Evolutionary conservation across 2,888 invertebrate genomes (phyloP), one percentile per base, ranked within the genome.

Genomic region (Mamestra brassicae): DNA sequence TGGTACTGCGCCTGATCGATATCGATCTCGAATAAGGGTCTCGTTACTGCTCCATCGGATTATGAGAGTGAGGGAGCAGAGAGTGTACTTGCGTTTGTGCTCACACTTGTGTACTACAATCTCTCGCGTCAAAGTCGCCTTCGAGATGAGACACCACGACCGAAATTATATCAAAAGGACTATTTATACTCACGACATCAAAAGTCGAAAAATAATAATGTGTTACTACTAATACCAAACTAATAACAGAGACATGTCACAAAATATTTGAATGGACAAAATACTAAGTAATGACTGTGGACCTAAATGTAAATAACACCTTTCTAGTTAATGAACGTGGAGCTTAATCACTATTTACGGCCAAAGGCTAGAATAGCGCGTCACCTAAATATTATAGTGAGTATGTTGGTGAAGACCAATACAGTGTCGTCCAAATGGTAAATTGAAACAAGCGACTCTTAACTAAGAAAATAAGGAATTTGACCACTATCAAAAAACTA

Each of bases 271-370:
- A 50, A 50, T 61, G 38, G 45, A 68, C 75, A 34, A 50, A 26
- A 60, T n/a, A 36, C 13, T 45, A 11, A 50, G 42, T 70, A 61
- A 67, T 69, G 15, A 64, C 36, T 45, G 4, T 47, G 50, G 4
- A 42, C 11, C 17, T 58, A 47, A 17, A 50, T 57, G 36, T 58
- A 74, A 26, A 74, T 67, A 50, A 68, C 54, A 61, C 55, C 52
- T 65, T 75, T 79, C n/a, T 65, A 62, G 47, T 8, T 65, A 81
- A 81, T 79, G 34, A 79, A 76, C 34, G 38, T 69, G 34, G 34
- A 42, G 5, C 45, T 17, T 55, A n/a, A 54, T 63, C 34, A 63
- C 38, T 63, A 47, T 42, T 17, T 63, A 64, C 50, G 45, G 36
- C 15, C 36, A 42, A 26, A 38, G 17, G 47, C n/a, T 63, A 47